Evolutionary conservation across 2,888 invertebrate species (phyloP), one percentile per base, ranked within the genome.

Genomic region (Eupithecia subumbrata): DNA sequence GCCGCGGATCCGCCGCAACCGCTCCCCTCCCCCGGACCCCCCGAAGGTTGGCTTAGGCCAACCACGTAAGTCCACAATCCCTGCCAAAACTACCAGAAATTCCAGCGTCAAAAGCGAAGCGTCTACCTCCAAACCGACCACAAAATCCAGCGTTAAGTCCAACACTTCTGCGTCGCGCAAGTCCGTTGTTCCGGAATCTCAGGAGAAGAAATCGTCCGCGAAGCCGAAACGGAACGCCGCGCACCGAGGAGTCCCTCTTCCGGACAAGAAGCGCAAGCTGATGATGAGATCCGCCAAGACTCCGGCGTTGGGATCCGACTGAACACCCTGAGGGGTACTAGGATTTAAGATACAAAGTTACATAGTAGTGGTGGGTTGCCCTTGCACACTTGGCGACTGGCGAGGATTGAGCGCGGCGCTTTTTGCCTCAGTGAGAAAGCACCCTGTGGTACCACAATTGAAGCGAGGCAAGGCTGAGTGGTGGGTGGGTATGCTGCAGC

Each of bases 1-100:
- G 79, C 95, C 95, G 83, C 89, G 95, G 79, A 89, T 92, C 82
- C 91, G 95, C 63, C 90, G 92, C 64, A 88, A 91, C 63, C 91
- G 94, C 77, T 87, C 75, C 9, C 74, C 88, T 12, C 89, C 92
- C 5, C 88, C 89, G 45, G 79, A 74, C 37, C 79, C 67, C 71
- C 30, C 60, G 34, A 45, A 66, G 43, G 60, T 25, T 25, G 43
- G 75, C 11, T 66, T 80, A 0, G 82, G 82, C n/a, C 84, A 85
- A 77, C 83, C 84, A 45, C 82, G 83, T 16, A 85, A 85, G 77
- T 84, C 85, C 60, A 11, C 14, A 82, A 83, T 76, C 37, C 69
- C 74, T 71, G 71, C 73, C 76, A 68, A 81, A 68, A 22, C 83
- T 7, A 78, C 83, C 0, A 87, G 83, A 52, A 91, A 89, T 76